Evolutionary conservation across 2,113 vertebrate species (phyloP).

Genomic region (Carlito syrichta): DNA sequence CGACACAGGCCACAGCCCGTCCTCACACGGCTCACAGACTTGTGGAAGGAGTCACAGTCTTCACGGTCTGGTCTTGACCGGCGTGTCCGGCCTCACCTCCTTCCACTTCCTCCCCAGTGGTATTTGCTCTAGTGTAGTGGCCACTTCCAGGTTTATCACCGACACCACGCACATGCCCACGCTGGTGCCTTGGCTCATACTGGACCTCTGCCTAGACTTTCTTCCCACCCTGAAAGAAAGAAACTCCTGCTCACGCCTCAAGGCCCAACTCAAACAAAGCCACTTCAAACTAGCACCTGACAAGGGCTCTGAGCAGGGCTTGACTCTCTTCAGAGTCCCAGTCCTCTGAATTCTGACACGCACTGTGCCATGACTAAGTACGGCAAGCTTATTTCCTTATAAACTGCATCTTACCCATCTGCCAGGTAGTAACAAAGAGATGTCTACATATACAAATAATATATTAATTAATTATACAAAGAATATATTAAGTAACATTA

Average conservation of each 20-base stretch:
- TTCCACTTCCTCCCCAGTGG: neutral
- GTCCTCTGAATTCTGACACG: neutral
- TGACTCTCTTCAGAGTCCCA: neutral
- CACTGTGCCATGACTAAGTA: neutral
- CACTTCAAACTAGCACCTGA: neutral
- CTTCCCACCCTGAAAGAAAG: neutral
- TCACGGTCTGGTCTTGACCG: neutral
- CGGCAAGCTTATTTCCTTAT: neutral
- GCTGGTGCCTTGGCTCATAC: neutral
- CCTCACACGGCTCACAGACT: neutral
- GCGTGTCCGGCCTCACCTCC: neutral
- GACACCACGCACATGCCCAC: neutral
- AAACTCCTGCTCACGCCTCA: neutral
- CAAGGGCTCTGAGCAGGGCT: neutral
- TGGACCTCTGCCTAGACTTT: neutral
- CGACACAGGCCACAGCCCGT: neutral
- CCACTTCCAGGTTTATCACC: neutral
- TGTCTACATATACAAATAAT: neutral
- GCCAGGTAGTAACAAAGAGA: neutral
- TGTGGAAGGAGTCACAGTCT: neutral
- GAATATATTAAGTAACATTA: neutral
- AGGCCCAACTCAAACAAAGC: neutral
- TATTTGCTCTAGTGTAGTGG: neutral
- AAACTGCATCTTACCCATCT: neutral
- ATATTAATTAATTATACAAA: conserved; percentile 2